phyloP scores from a whole-genome alignment of 2,113 vertebrate genomes.

The Archilochus colubris region DNA sequence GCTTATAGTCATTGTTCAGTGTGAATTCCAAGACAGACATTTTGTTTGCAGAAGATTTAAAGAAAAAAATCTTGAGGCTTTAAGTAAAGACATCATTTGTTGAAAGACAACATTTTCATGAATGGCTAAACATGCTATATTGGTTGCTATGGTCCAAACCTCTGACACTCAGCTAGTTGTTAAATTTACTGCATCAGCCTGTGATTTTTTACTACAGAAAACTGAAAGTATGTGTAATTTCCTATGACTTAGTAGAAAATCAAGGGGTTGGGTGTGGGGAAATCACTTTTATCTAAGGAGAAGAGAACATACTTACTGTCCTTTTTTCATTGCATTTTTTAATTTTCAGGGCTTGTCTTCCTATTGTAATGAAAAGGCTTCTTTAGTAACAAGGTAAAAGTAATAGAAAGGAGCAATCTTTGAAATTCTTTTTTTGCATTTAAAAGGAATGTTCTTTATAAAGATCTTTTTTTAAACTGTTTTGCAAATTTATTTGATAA shows the following conservation, averaged over 20 bases:
- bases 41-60: neutral
- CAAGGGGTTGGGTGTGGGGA: no score
- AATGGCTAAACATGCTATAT: neutral
- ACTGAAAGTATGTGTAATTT: neutral
- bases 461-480: neutral
- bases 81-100: neutral
- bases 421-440: neutral
- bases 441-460: neutral
- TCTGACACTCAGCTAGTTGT: neutral
- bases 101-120: neutral
- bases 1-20: neutral
- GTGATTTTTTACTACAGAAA: neutral
- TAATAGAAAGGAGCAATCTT: neutral
- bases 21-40: neutral
- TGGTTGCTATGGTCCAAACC: neutral
- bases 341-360: neutral
- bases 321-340: neutral
- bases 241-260: neutral
- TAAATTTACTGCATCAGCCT: neutral
- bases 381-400: neutral
- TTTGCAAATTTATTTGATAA: neutral
- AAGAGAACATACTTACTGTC: neutral
- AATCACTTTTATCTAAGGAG: neutral
- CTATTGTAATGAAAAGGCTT: neutral
- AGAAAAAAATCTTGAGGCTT: neutral